These are phyloP conservation scores for Cerceris rybyensis DNA, from an alignment of 2,888 invertebrate species.

Conservation along the genomic window DNA sequence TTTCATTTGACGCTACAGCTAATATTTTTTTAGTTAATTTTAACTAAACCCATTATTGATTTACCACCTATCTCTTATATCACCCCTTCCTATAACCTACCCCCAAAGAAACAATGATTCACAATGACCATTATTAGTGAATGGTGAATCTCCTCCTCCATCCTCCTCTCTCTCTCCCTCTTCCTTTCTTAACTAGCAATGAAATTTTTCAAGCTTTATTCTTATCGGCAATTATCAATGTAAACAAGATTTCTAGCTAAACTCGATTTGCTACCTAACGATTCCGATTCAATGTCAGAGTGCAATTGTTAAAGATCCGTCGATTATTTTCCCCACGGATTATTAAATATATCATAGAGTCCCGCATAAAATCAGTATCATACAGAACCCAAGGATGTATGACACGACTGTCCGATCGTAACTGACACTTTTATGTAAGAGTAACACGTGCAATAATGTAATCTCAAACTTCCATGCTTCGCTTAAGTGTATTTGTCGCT, in stretches of 20 bases:
- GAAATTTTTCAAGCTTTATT: slow-evolving; percentile 38
- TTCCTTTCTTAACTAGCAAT: slow-evolving; percentile 34
- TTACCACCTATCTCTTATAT: slow-evolving; percentile 60
- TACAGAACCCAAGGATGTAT: slow-evolving; percentile 63
- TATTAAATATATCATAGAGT: slow-evolving; percentile 37
- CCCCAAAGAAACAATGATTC: slow-evolving; percentile 56
- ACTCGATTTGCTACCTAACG: slow-evolving; percentile 49
- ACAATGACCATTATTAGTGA: slow-evolving; percentile 34
- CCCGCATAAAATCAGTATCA: slow-evolving; percentile 49
- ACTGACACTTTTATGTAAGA: slow-evolving; percentile 11
- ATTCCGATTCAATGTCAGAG: slow-evolving; percentile 47
- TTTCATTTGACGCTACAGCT: slow-evolving; percentile 66
- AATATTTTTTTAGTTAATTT: slow-evolving; percentile 60
- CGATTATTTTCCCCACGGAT: slow-evolving; percentile 35
- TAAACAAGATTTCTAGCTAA: slow-evolving; percentile 49
- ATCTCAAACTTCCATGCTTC: slow-evolving; percentile 21
- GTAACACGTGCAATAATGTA: slow-evolving; percentile 14
- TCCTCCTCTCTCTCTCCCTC: not conserved
- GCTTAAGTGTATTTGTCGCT: slow-evolving; percentile 19
- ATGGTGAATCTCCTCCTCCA: slow-evolving; percentile 33
- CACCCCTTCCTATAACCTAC: slow-evolving; percentile 60
- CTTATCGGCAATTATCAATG: slow-evolving; percentile 26
- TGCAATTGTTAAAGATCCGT: slow-evolving; percentile 46
- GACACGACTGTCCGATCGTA: slow-evolving; percentile 39
- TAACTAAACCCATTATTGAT: slow-evolving; percentile 68